Evolutionary conservation across 2,888 invertebrate species (phyloP), one percentile per base, ranked within the genome.

Genomic region (Caenorhabditis sp.): DNA sequence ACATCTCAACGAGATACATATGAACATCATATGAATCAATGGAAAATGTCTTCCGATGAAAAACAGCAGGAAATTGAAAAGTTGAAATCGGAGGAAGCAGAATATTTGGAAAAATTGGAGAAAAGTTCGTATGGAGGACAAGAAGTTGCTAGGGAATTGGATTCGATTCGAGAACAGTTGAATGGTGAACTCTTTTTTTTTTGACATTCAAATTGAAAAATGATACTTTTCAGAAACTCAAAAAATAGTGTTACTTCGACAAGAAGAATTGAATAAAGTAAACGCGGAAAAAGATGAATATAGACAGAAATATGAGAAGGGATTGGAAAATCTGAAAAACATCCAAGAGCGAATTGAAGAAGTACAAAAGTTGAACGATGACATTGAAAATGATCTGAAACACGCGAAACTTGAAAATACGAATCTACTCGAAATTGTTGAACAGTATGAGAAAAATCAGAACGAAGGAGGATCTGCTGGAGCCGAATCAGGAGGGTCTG

Each of bases 401-500:
- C 17, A 21, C 3, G 55, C 61, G 4, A 31, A 58, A 27, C 17
- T 21, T 43, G 62, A 66, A 19, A 69, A 62, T 27, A 3, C 58
- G 1, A 31, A 37, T 23, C 59, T 69, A 0, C 26, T 50, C 1
- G 69, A 53, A 5, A 53, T 51, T 4, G 50, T 70, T 27, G 54
- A 59, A 21, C 61, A 71, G 8, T 51, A 62, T 0, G 69, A 70
- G 21, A 58, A 62, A 36, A 62, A 50, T 27, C 50, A 66, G 37
- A 59, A 49, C 31, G 66, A 69, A 21, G 62, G 49, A 17, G 65
- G 62, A 31, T 64, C 67, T 43, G 61, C 62, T 26, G 69, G 14
- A n/a, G 50, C 66, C 23, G 79, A 74, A 31, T 79, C 79, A 2
- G 80, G 80, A 31, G 78, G 78, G 14, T 80, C 80, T 10, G 80